A percentile compares a stretch with the other conserved stretches of the same genome.
phyloP scores from a whole-genome alignment of 2,113 vertebrate genomes.

The Chrysochloris asiatica region DNA sequence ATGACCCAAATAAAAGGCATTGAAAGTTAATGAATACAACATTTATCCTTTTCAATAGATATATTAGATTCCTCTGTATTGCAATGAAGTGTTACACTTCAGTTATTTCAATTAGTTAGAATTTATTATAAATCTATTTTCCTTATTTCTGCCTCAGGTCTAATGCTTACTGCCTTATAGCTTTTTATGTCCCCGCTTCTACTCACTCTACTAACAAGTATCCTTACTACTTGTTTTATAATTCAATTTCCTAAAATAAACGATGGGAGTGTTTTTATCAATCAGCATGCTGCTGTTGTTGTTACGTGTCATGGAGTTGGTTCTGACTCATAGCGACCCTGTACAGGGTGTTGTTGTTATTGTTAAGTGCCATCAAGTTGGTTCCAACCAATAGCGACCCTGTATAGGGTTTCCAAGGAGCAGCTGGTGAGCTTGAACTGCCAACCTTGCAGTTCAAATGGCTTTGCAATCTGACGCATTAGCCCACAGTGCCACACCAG shows the following conservation, averaged over 20 bases:
- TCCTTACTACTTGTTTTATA: neutral
- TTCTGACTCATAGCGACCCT: too few relatives aligned
- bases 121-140: neutral
- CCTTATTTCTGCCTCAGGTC: neutral
- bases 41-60: neutral
- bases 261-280: neutral
- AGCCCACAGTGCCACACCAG: too few relatives aligned
- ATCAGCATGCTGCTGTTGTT: neutral
- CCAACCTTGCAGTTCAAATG: too few relatives aligned
- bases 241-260: neutral
- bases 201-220: neutral
- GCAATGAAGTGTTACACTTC: neutral
- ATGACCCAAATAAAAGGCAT: neutral
- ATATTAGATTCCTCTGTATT: neutral
- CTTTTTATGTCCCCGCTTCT: neutral
- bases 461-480: too few relatives aligned
- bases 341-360: too few relatives aligned
- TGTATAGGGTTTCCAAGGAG: too few relatives aligned
- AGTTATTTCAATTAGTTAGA: conserved; percentile 1
- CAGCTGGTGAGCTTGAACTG: too few relatives aligned
- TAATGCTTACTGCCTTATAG: neutral
- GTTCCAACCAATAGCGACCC: too few relatives aligned
- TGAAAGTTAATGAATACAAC: neutral
- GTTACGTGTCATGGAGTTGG: too few relatives aligned
- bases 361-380: too few relatives aligned